Evolutionary conservation across 1,140 invertebrate genomes (phyloP), one percentile per base, ranked within the genome.

Genomic region (Streblospio benedicti): DNA sequence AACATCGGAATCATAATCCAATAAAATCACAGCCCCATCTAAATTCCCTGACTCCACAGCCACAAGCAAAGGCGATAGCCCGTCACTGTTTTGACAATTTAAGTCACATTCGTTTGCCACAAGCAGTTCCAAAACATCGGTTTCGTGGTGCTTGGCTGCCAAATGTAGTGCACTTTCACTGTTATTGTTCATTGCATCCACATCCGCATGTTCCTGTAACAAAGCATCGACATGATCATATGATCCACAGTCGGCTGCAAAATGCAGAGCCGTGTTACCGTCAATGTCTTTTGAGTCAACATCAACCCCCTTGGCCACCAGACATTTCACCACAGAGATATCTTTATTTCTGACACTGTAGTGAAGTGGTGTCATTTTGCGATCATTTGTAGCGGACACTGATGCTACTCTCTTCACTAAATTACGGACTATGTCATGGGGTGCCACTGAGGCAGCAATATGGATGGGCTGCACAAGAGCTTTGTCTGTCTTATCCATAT

Each of bases 51-150:
- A 23, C 5, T 27, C 38, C 20, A 56, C n/a, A 20, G 31, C 20
- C 25, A 56, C n/a, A 38, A 41, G n/a, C 35, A 56, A 38, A 23
- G 53, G 53, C 31, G 53, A 23, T 20, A 27, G n/a, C n/a, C 53
- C 53, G 20, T 38, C 23, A 38, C 20, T 23, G 53, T 56, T 30
- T 12, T 33, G 30, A 12, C 35, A 20, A 30, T 56, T 30, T 20
- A 56, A 20, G 33, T 56, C 53, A 18, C 32, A 32, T 38, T 56
- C 53, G 53, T 56, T 38, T 4, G 53, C 53, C 9, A 56, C 43
- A 20, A 56, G 33, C 30, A 56, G 33, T 20, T 56, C 53, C 5
- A 56, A 6, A 18, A 56, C 32, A n/a, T 56, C 53, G 12, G 53
- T 41, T 12, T 56, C 53, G 25, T 56, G 25, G 30, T 5, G n/a